phyloP scores from a whole-genome alignment of 2,797 vertebrate species.

The Vultur gryphus region DNA sequence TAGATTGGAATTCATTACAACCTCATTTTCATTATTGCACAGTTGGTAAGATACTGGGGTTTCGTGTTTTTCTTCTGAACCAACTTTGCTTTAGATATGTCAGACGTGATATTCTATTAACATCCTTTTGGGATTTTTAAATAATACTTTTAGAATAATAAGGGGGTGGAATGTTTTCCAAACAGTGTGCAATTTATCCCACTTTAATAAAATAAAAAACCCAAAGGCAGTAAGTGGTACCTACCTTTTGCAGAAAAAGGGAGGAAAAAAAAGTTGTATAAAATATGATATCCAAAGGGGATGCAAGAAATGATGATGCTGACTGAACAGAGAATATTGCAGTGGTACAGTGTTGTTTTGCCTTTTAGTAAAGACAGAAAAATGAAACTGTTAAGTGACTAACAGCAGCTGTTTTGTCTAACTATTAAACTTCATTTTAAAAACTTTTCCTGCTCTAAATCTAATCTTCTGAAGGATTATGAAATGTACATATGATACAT shows the following conservation, averaged over 20 bases:
- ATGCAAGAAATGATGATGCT: neutral
- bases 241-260: neutral
- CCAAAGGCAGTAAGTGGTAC: neutral
- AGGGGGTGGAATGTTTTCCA: neutral
- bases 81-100: neutral
- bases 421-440: neutral
- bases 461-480: neutral
- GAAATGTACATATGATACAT: neutral
- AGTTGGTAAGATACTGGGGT: neutral
- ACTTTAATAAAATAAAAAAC: neutral
- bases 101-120: neutral
- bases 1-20: neutral
- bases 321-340: neutral
- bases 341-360: neutral
- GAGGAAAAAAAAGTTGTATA: neutral
- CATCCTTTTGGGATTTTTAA: neutral
- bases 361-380: neutral
- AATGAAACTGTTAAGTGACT: neutral
- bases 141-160: neutral
- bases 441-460: neutral
- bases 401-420: neutral
- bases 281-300: neutral
- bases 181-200: neutral
- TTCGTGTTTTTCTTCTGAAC: constrained; percentile 14
- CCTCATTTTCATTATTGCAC: neutral